Evolutionary conservation across 2,113 vertebrate species (phyloP).

Genomic region (Rhynchopsitta pachyrhyncha): DNA sequence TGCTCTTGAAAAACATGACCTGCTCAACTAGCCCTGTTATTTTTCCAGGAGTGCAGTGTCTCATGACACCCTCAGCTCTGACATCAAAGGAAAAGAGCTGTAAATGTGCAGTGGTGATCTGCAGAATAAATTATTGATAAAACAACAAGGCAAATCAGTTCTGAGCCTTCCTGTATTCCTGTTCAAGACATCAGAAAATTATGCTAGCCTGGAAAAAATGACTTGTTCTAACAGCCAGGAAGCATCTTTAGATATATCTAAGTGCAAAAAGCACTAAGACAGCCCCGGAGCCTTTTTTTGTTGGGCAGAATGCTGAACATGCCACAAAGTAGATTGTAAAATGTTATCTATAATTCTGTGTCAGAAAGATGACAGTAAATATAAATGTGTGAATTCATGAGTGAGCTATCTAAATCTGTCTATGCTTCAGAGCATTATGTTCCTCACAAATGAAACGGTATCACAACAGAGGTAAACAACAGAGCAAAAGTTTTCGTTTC

Average conservation of each 20-base stretch:
- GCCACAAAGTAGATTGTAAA: not conserved
- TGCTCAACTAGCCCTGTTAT: not conserved
- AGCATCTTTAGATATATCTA: not conserved
- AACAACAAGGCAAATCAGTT: not conserved
- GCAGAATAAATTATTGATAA: not conserved
- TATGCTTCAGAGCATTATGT: not conserved
- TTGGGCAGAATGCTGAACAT: not conserved
- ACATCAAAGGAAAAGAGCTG: not conserved
- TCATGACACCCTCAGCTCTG: not conserved
- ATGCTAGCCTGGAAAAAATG: fast-evolving
- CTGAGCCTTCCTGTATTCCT: not conserved
- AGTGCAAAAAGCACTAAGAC: not conserved
- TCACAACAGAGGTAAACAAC: not conserved
- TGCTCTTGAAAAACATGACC: not conserved
- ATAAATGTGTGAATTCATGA: not conserved
- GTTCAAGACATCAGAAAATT: not conserved
- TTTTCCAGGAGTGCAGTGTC: not conserved
- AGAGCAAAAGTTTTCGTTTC: not conserved
- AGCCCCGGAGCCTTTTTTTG: fast-evolving
- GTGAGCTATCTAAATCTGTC: not conserved
- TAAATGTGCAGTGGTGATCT: not conserved
- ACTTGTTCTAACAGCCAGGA: not conserved
- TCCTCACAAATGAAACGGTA: not conserved
- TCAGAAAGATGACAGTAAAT: not conserved
- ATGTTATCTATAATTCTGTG: not conserved